Base-by-base conservation (phyloP, 2,113 vertebrate species). In the Aix galericulata region DNA sequence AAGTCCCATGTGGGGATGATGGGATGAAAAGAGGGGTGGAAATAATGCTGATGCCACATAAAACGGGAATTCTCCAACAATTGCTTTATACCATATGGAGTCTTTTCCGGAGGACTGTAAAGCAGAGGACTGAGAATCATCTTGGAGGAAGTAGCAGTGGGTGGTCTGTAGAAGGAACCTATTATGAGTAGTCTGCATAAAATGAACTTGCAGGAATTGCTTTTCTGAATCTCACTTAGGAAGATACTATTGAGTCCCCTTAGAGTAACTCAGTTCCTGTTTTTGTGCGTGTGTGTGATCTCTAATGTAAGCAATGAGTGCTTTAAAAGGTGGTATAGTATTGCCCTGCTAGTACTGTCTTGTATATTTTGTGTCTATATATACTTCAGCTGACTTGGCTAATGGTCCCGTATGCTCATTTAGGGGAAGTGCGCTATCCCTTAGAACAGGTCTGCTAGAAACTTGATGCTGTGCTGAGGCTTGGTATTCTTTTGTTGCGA, bases 91-190 rank as follows among this genome's bases (percentile, higher is more conserved):
- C 74, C 74, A 42, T 69, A 66, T 76, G 78, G 67, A 94, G 40
- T 14, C 27, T 91, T 94, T 96, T 86, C 80, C 2, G 8, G 73
- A 78, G 50, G 74, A 71, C 4, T 85, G 74, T 93, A 79, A 88
- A 94, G 62, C 23, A 62, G 68, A 96, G 69, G 44, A 20, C 74
- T 79, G 44, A 80, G 75, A 80, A 59, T 88, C 78, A 42, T 92
- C 71, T 82, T 91, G 80, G 94, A 89, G 96, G 93, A 96, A 94
- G 74, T 46, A 80, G 59, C 77, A 88, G 89, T 89, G 87, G 83
- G 95, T 95, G 95, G 89, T 94, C 91, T 85, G 81, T 85, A 87
- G 78, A 95, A 89, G 53, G 58, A 94, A 79, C 69, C 91, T 72
- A 17, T 16, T 84, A 40, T 50, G 73, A 89, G 60, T 84, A 44